Percentiles rank a stretch among this genome's conserved stretches.
Conservation (phyloP, 2,113 vertebrate genomes). For the Phainopepla nitens region DNA sequence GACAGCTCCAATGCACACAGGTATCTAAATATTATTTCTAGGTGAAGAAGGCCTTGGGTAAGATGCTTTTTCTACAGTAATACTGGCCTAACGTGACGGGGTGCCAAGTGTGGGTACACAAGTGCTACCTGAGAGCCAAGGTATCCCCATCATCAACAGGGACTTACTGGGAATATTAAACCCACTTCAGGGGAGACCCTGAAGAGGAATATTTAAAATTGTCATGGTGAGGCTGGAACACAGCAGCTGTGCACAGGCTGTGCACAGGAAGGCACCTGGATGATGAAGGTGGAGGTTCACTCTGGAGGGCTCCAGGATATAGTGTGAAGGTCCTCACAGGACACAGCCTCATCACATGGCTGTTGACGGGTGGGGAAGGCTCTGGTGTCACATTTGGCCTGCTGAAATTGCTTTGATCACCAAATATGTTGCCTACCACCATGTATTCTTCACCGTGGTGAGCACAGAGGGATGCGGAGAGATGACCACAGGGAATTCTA, state of each 20-base stretch:
- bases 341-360: accelerated
- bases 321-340: neutral
- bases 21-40: neutral
- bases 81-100: neutral
- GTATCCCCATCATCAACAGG: neutral
- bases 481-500: neutral
- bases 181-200: neutral
- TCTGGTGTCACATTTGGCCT: neutral
- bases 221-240: neutral
- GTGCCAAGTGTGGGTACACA: neutral
- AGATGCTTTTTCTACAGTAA: neutral
- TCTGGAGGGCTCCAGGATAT: neutral
- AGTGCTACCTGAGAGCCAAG: neutral
- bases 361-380: neutral
- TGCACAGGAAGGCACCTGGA: neutral
- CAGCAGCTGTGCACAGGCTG: neutral
- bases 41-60: neutral
- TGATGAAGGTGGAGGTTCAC: neutral
- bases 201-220: neutral
- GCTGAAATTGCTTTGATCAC: neutral
- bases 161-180: neutral
- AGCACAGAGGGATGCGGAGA: neutral
- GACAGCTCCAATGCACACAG: neutral
- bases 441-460: neutral
- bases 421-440: accelerated